Conservation (phyloP, 2,888 invertebrate genomes). For the Phortica okadai region DNA sequence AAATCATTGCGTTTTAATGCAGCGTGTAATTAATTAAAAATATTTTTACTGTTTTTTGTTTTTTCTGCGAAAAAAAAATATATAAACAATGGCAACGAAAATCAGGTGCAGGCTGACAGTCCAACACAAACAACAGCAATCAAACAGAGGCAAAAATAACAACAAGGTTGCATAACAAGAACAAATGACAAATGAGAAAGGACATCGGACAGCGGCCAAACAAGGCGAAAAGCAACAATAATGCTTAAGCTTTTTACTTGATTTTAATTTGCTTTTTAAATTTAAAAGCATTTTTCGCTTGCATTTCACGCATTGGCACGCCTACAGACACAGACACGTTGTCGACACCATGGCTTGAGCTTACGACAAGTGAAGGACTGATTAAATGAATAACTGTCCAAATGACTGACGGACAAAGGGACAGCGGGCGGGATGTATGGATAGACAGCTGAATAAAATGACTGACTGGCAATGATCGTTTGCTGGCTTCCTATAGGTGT, state of each 20-base stretch:
- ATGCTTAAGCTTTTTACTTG: background rate
- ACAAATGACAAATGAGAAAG: background rate
- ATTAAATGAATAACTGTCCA: background rate
- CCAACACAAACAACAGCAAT: too few relatives aligned
- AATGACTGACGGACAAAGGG: background rate
- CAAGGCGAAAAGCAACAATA: too few relatives aligned
- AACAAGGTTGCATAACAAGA: background rate
- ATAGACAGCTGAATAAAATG: background rate
- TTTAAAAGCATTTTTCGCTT: conserved; percentile 8
- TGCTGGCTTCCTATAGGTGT: background rate
- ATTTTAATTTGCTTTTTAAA: conserved; percentile 5
- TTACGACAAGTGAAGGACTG: background rate
- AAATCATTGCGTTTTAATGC: conserved; percentile 33
- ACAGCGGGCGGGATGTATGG: background rate
- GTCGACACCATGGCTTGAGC: conserved; percentile 2
- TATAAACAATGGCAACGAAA: background rate
- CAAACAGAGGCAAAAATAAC: background rate
- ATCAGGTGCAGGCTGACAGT: background rate
- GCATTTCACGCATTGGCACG: conserved; percentile 15
- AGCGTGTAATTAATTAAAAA: conserved; percentile 29
- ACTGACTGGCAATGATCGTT: background rate
- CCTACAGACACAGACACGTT: background rate
- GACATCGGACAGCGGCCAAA: too few relatives aligned
- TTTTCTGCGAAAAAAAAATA: conserved; percentile 14
- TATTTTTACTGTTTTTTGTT: background rate